Evolutionary conservation across 2,797 vertebrate species (phyloP).

Genomic region (Gymnoscopelus braueri): DNA sequence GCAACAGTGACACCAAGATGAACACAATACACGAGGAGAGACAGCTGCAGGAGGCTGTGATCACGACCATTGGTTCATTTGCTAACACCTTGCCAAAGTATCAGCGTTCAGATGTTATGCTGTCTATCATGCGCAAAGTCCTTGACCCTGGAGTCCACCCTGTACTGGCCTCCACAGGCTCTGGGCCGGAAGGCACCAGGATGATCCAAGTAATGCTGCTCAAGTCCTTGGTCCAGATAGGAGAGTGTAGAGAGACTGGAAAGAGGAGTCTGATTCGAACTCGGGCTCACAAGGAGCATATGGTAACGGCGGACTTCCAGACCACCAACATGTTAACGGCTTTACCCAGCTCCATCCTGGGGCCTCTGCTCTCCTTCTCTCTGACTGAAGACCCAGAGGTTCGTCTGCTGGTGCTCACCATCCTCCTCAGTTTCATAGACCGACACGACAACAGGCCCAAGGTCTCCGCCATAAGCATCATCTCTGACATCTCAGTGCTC

Average conservation of each 20-base stretch:
- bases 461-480: slow-evolving; percentile 89
- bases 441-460: slow-evolving; percentile 91
- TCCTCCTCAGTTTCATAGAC: slow-evolving; percentile 95
- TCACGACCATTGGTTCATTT: slow-evolving; percentile 95
- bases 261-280: no score
- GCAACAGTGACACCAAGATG: slow-evolving; percentile 85
- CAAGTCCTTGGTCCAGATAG: slow-evolving; percentile 95
- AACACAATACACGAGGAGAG: slow-evolving; percentile 94
- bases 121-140: slow-evolving; percentile 98
- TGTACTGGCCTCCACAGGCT: slow-evolving; percentile 78
- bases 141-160: slow-evolving; percentile 89
- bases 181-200: slow-evolving; percentile 87
- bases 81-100: slow-evolving; percentile 94
- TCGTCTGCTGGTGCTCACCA: slow-evolving; percentile 92
- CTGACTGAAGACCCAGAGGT: slow-evolving; percentile 92
- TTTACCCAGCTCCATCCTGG: slow-evolving; percentile 92
- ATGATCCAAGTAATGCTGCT: slow-evolving; percentile 97
- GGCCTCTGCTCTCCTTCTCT: slow-evolving; percentile 89
- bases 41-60: slow-evolving; percentile 95
- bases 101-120: slow-evolving; percentile 96
- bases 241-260: no score
- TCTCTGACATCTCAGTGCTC: slow-evolving; percentile 91
- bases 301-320: slow-evolving; percentile 90
- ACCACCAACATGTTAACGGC: slow-evolving; percentile 95
- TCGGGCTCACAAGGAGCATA: slow-evolving; percentile 29